phyloP scores from a whole-genome alignment of 1,140 invertebrate species.

The Globodera rostochiensis region DNA sequence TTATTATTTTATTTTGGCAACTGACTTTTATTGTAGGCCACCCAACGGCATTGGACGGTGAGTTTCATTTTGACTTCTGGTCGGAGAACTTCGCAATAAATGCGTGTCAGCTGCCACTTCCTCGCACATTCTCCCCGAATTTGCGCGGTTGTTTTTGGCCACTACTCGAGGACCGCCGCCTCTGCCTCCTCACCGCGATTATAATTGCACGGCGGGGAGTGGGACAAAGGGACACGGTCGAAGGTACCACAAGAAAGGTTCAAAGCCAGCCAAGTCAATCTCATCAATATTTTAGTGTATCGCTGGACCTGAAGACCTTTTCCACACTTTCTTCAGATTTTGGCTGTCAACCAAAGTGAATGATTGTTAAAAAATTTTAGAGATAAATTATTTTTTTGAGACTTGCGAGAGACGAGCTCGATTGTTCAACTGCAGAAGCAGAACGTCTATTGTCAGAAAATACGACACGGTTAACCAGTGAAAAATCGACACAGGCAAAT shows the following conservation, averaged over 20 bases:
- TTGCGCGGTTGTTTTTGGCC: constrained; percentile 22
- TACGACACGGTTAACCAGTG: neutral
- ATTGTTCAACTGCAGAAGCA: neutral
- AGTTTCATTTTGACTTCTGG: constrained; percentile 6
- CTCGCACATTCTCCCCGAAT: constrained; percentile 22
- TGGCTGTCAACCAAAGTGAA: neutral
- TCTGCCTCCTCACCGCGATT: constrained; percentile 47
- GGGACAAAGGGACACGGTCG: constrained; percentile 45
- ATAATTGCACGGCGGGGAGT: constrained; percentile 12
- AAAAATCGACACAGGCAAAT: constrained; percentile 1
- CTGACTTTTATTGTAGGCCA: neutral
- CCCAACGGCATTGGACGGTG: constrained; percentile 47
- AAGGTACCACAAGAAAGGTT: neutral
- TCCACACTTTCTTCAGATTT: constrained; percentile 38
- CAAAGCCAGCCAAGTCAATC: neutral
- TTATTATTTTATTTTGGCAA: neutral
- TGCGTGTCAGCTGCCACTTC: constrained; percentile 6
- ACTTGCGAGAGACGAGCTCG: neutral
- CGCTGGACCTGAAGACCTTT: constrained; percentile 52
- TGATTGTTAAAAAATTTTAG: constrained; percentile 2
- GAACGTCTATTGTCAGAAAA: neutral
- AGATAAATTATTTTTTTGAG: neutral
- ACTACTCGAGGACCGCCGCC: constrained; percentile 47
- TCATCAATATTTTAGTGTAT: constrained; percentile 28
- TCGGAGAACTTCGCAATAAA: neutral